Conservation (phyloP, 2,113 vertebrate genomes). For the Centropus unirufus region DNA sequence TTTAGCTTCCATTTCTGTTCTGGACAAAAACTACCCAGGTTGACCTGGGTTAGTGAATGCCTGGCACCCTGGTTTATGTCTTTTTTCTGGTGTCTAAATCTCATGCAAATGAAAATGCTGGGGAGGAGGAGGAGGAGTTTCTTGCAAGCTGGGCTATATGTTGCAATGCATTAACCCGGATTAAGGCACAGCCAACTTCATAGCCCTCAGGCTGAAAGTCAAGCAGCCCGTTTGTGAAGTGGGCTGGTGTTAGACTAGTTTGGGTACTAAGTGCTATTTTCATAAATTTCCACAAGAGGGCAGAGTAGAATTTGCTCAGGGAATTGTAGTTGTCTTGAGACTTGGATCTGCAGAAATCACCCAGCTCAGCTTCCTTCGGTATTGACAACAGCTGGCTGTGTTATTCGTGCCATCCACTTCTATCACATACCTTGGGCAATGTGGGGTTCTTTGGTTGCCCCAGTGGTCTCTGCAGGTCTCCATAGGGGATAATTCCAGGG, state of each 20-base stretch:
- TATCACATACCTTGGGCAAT: background rate
- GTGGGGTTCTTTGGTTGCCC: background rate
- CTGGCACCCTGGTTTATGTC: background rate
- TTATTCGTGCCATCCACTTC: background rate
- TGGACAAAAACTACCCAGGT: background rate
- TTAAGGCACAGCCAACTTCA: background rate
- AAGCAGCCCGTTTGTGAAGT: background rate
- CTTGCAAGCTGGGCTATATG: background rate
- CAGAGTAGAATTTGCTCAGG: slow-evolving; percentile 3
- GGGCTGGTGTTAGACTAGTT: background rate
- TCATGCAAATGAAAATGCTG: background rate
- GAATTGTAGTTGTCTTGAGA: background rate
- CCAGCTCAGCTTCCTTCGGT: background rate
- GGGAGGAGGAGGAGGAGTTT: background rate
- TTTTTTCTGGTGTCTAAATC: background rate
- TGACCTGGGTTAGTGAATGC: background rate
- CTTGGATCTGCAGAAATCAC: background rate
- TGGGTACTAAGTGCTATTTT: slow-evolving; percentile 4
- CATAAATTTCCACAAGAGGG: slow-evolving; percentile 46
- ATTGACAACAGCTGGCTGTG: background rate
- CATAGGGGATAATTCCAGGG: no score
- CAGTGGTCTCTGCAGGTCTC: background rate
- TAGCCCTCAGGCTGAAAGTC: background rate
- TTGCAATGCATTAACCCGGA: background rate
- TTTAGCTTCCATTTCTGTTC: background rate